A percentile compares a stretch with the other conserved stretches of the same genome.
Conservation (phyloP, 2,888 invertebrate genomes). For the Zygogramma bicolorata region DNA sequence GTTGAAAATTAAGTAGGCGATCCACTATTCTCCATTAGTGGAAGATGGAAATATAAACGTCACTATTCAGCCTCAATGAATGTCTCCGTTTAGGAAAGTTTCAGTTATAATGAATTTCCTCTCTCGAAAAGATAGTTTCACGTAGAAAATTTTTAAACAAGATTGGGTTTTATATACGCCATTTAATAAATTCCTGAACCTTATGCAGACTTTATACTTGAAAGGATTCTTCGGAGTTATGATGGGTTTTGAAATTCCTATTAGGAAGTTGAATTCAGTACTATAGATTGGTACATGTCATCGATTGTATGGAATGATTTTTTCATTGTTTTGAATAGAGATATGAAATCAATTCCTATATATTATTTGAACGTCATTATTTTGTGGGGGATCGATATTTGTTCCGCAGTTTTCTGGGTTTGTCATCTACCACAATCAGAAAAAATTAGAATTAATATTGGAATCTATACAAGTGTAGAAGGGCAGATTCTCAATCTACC, state of each 20-base stretch:
- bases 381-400: too few species aligned
- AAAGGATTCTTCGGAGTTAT: neutral
- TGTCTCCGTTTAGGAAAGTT: conserved; percentile 15
- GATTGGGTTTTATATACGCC: conserved; percentile 4
- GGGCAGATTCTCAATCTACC: too few species aligned
- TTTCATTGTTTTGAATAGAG: too few species aligned
- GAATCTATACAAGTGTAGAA: too few species aligned
- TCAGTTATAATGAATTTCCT: conserved; percentile 18
- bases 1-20: neutral
- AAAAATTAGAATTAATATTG: too few species aligned
- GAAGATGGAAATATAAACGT: conserved; percentile 7
- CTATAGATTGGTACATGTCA: too few species aligned
- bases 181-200: conserved; percentile 1
- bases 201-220: neutral
- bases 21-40: conserved; percentile 19
- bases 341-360: too few species aligned
- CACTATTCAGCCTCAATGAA: conserved; percentile 15
- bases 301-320: neutral
- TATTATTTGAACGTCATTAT: too few species aligned
- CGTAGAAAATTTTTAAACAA: conserved; percentile 11
- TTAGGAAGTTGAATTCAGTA: neutral
- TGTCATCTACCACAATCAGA: too few species aligned
- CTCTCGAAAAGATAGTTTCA: conserved; percentile 8
- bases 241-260: neutral
- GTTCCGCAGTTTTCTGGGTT: too few species aligned